Base-by-base conservation (phyloP, 2,888 invertebrate species). In the Mythimna ferrago region DNA sequence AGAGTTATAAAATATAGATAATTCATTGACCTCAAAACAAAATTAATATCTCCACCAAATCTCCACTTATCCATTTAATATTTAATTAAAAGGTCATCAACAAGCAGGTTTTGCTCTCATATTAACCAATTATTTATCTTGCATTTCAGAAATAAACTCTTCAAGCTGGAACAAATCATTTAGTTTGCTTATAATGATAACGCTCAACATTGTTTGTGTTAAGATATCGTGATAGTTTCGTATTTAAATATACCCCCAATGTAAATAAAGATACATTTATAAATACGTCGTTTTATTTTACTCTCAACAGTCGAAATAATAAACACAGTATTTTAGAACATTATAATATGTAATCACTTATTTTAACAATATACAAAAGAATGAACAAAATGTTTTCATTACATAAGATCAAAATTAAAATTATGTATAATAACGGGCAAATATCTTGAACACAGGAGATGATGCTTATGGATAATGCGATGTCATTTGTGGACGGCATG, bases 111-210 rank as follows among this genome's bases (percentile, higher is more conserved):
- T 65, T 61, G 16, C 10, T 57, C 16, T 41, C 2, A 26, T 9
- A 48, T 57, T 73, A 54, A 66, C 7, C 2, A 58, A 41, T 7
- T 21, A 11, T 62, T 60, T 68, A 67, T 66, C 71, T 79, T 78
- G 48, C 60, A 32, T 94, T 94, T 74, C 95, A 95, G 95, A 94
- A 86, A 92, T 90, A 51, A 94, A 91, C 81, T 89, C 91, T 7
- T 89, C 92, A 14, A 84, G 80, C 66, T 83, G 86, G 86, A 88
- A 84, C 73, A 87, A 80, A 71, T 81, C 88, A 26, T 83, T 88
- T 57, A 87, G 85, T 82, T 81, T 87, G 57, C 64, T 89, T 38
- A 67, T 89, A 69, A 80, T 83, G 71, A 79, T 86, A 76, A 85
- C 76, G 35, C 64, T 87, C 32, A 83, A 82, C 74, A 85, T 85